Base-by-base conservation (phyloP, 2,113 vertebrate species). In the Bostrychus sinensis region DNA sequence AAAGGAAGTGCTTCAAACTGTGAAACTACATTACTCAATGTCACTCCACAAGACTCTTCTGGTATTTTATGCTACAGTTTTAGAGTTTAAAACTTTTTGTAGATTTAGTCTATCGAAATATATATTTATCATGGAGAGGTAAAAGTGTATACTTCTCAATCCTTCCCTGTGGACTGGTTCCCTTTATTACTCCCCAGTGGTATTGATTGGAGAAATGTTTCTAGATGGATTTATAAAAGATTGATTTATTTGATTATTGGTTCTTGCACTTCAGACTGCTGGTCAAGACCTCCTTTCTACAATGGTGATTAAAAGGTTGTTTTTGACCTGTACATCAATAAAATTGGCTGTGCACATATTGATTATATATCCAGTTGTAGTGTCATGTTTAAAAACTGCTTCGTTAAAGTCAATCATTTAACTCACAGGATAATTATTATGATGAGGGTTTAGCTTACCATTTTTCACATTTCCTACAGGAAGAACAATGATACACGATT, bases 321-420 rank as follows among this genome's bases (percentile, higher is more conserved):
- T 93, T 93, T 76, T 91, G 91, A 91, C 90, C 91, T 92, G 90
- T 89, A 89, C 91, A 94, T 94, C 93, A 96, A 96, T 96, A 96
- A 95, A 96, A 91, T 78, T 93, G 75, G 93, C 66, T 90, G 90
- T 94, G 93, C 94, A 92, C 82, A 90, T 71, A 79, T 90, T 81
- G 61, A 63, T 57, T 70, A 62, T 62, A 70, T 17, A 7, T 71
- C 32, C 30, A 30, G 23, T 39, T 66, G 46, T 82, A 61, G 38
- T 72, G 51, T 58, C 34, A 63, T 61, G 14, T 60, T 22, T 54
- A 45, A 23, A 22, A 22, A 28, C n/a, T 28, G 48, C 9, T n/a
- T 51, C 6, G 23, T 26, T 46, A 25, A 25, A 25, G 46, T 50
- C 14, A 16, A 23, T 50, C 46, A 26, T 50, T 16, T 50, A 22